phyloP scores from a whole-genome alignment of 1,140 invertebrate species.

The Physella acuta region DNA sequence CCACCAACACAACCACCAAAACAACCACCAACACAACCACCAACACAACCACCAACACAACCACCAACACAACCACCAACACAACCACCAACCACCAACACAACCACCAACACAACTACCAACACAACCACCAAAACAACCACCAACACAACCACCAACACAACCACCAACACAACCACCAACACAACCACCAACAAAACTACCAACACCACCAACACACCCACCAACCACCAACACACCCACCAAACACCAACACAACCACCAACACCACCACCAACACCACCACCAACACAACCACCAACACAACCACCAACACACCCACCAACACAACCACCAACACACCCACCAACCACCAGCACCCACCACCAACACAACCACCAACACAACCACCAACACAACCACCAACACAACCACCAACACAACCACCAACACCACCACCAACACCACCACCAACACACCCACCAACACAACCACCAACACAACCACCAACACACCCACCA shows the following conservation, averaged over 20 bases:
- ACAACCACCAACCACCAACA: not conserved
- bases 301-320: not conserved
- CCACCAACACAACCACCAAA: not conserved
- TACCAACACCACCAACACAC: not conserved
- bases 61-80: not conserved
- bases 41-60: not conserved
- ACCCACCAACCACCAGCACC: not conserved
- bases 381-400: no score
- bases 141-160: not conserved
- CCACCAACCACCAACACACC: not conserved
- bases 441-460: no score
- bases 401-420: no score
- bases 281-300: not conserved
- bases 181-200: not conserved
- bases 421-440: no score
- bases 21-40: not conserved
- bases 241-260: not conserved
- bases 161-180: not conserved
- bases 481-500: no score
- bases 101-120: not conserved
- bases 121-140: not conserved
- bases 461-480: no score
- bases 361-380: not conserved
- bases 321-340: not conserved
- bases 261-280: not conserved